Percentiles rank a stretch among this genome's conserved stretches.
These are phyloP conservation scores for Balanococcus diminutus DNA, from an alignment of 2,888 invertebrate genomes.

Conservation along the genomic window DNA sequence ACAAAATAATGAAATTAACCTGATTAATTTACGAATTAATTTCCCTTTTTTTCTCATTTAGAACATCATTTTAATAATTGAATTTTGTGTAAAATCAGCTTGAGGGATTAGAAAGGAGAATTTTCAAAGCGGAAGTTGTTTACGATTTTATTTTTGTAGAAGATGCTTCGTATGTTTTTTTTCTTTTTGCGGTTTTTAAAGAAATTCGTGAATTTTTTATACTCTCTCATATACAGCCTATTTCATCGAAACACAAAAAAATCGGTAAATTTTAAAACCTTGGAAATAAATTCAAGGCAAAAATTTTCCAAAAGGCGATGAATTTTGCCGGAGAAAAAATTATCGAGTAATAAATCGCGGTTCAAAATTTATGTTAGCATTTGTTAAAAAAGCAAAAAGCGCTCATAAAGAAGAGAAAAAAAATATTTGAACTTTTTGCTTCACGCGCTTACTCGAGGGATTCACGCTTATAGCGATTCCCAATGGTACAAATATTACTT, in stretches of 20 bases:
- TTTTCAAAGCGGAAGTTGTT: background rate
- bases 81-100: background rate
- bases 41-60: background rate
- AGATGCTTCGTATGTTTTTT: background rate
- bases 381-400: slow-evolving; percentile 10
- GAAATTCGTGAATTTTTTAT: background rate
- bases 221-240: background rate
- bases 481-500: slow-evolving; percentile 15
- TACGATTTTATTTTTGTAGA: background rate
- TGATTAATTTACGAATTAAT: background rate
- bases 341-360: slow-evolving; percentile 3
- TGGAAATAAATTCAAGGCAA: background rate
- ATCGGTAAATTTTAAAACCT: background rate
- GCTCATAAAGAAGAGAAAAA: background rate
- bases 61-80: background rate
- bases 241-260: background rate
- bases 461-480: slow-evolving; percentile 2
- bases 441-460: background rate
- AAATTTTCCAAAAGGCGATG: background rate
- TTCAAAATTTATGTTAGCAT: background rate
- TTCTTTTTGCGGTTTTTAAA: background rate
- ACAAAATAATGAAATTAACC: background rate
- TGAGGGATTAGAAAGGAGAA: background rate
- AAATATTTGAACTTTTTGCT: slow-evolving; percentile 18
- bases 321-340: background rate